Percentiles rank a stretch among this genome's conserved stretches.
These are phyloP conservation scores for Lycocorax pyrrhopterus DNA, from an alignment of 2,113 vertebrate species.

Conservation along the genomic window DNA sequence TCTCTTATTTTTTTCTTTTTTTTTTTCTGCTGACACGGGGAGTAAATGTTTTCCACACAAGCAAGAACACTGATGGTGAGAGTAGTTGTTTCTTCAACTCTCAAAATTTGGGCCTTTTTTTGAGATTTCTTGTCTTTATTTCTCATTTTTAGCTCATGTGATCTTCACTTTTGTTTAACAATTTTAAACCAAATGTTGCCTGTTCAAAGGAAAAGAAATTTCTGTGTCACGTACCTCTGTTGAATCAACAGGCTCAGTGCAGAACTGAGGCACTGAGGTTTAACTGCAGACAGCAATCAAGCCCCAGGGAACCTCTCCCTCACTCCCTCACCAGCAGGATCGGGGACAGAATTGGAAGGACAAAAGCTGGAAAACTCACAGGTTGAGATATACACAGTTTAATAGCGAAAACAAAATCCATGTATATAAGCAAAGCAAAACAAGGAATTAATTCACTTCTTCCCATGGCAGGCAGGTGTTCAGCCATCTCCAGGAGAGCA, in stretches of 20 bases:
- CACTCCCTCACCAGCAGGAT: not conserved
- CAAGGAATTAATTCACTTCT: not conserved
- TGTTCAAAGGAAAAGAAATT: not conserved
- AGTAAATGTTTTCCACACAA: not conserved
- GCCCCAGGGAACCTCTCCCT: not conserved
- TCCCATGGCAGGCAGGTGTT: not conserved
- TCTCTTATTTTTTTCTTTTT: not conserved
- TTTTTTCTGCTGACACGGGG: not conserved
- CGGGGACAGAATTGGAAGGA: not conserved
- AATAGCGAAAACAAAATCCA: not conserved
- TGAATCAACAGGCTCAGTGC: not conserved
- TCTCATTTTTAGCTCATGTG: not conserved
- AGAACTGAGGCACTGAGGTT: not conserved
- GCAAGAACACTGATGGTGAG: not conserved
- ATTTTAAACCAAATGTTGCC: not conserved
- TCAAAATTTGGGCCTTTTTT: not conserved
- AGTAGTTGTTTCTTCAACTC: not conserved
- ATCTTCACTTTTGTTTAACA: not conserved
- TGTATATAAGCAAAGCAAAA: not conserved
- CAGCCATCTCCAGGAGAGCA: not conserved
- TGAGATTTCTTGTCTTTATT: not conserved
- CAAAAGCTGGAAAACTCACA: not conserved
- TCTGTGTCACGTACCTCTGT: not conserved
- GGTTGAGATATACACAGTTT: not conserved
- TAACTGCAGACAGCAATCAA: not conserved